phyloP scores from a whole-genome alignment of 2,797 vertebrate species.

The Rhyacichthys aspro region DNA sequence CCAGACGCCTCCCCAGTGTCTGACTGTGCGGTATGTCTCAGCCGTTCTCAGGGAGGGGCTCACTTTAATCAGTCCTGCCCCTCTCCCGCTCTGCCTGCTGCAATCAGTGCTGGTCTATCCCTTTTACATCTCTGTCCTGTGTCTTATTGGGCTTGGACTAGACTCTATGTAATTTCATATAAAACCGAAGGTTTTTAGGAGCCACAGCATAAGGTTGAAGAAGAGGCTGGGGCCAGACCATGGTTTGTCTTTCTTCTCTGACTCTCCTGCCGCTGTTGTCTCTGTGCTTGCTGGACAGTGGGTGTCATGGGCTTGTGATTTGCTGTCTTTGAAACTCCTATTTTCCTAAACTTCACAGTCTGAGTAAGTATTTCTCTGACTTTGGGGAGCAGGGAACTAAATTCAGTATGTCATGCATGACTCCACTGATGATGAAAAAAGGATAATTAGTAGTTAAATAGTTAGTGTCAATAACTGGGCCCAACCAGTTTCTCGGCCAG shows the following conservation, averaged over 20 bases:
- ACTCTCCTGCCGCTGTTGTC: slow-evolving; percentile 38
- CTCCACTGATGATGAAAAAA: too few relatives aligned
- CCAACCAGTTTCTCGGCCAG: too few relatives aligned
- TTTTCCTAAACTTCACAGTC: slow-evolving; percentile 31
- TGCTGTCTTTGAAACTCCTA: slow-evolving; percentile 27
- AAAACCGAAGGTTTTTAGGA: slow-evolving; percentile 28
- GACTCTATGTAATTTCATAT: slow-evolving; percentile 33
- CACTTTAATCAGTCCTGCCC: slow-evolving; percentile 61
- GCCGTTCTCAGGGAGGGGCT: slow-evolving; percentile 58
- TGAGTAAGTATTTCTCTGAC: slow-evolving; percentile 13
- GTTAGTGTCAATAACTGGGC: too few relatives aligned
- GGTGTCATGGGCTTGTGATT: slow-evolving; percentile 48
- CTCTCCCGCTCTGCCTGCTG: slow-evolving; percentile 61
- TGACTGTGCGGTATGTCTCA: slow-evolving; percentile 88
- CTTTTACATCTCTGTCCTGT: slow-evolving; percentile 47
- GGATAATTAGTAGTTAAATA: too few relatives aligned
- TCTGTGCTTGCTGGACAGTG: slow-evolving; percentile 54
- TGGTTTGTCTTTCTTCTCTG: slow-evolving; percentile 48
- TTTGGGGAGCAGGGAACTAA: slow-evolving; percentile 2
- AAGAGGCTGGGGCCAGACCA: slow-evolving; percentile 23
- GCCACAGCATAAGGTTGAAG: slow-evolving; percentile 4
- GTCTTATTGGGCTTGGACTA: slow-evolving; percentile 38
- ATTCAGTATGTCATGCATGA: background rate
- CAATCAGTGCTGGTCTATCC: slow-evolving; percentile 53
- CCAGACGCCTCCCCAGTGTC: slow-evolving; percentile 83